Base-by-base conservation (phyloP, 2,797 vertebrate genomes). In the Halcyon leucocephala region DNA sequence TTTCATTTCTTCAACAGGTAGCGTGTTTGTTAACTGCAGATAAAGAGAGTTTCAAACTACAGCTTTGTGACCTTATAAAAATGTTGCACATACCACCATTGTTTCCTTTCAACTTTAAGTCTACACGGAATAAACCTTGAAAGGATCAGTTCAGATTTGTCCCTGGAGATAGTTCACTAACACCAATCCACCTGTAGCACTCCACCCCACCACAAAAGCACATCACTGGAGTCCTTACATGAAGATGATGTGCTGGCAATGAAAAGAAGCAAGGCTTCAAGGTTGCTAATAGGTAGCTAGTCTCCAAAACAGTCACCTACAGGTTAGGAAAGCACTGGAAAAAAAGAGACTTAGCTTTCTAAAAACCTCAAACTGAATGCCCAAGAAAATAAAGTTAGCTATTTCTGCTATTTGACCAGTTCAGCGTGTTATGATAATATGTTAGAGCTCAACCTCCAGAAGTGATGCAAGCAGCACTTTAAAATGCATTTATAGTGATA, bases 201-300 rank as follows among this genome's bases (percentile, higher is more conserved):
- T 62, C 15, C 49, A 37, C 14, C 15, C 15, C 0, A 0, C n/a
- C 1, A 7, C 26, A 67, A 51, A 67, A 87, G 41, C 10, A n/a
- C 41, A 35, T 46, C 18, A 2, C 24, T 66, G 51, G 61, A 86
- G n/a, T 29, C 51, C 51, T 57, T 39, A 19, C n/a, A 20, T 2
- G 8, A 33, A 89, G 28, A 14, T 54, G 44, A 33, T 28, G 10
- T 57, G 21, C 33, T 35, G 52, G 19, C 58, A 79, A 41, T 26
- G 46, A 62, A 81, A 90, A 41, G 19, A 86, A 60, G 4, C 42
- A 82, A 15, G 3, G 9, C 57, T 77, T 51, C 6, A 20, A 85
- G 37, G 20, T 26, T 62, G 39, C 49, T 21, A 20, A 42, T 4
- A 82, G 51, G 78, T 24, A 83, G 26, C 39, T 84, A 19, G 41